phyloP scores from a whole-genome alignment of 1,140 invertebrate species.

The Drosophila repletoides region DNA sequence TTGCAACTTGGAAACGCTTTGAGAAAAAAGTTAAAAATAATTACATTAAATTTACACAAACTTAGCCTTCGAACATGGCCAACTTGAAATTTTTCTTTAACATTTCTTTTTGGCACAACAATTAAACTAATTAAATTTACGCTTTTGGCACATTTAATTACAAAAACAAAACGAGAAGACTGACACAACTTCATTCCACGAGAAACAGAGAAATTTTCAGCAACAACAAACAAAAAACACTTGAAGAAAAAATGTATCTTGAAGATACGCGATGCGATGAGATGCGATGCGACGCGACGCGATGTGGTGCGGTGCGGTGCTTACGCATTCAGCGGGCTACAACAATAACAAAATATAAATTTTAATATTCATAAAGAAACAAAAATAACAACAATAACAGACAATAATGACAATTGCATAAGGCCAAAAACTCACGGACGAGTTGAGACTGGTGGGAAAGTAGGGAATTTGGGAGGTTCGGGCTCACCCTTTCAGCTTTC shows the following conservation, averaged over 20 bases:
- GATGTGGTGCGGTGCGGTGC: too few species aligned
- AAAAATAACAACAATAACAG: slow-evolving; percentile 16
- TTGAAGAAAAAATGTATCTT: slow-evolving; percentile 38
- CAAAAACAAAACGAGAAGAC: slow-evolving; percentile 16
- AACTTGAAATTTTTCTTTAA: slow-evolving; percentile 45
- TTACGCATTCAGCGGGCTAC: slow-evolving; percentile 5
- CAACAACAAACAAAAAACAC: slow-evolving; percentile 10
- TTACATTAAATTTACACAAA: slow-evolving; percentile 1
- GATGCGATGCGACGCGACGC: too few species aligned
- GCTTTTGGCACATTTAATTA: slow-evolving; percentile 76
- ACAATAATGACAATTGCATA: slow-evolving; percentile 52
- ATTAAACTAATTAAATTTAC: slow-evolving; percentile 75
- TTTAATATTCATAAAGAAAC: slow-evolving; percentile 41
- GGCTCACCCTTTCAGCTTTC: slow-evolving; percentile 20
- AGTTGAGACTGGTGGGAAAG: not conserved
- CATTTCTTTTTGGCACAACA: slow-evolving; percentile 43
- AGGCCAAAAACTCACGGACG: slow-evolving; percentile 23
- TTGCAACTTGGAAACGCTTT: slow-evolving; percentile 8
- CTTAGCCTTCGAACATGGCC: slow-evolving; percentile 20
- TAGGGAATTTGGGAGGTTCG: not conserved
- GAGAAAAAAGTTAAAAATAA: slow-evolving; percentile 12
- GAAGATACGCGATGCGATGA: slow-evolving; percentile 29
- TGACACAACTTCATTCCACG: slow-evolving; percentile 43
- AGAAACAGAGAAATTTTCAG: slow-evolving; percentile 47
- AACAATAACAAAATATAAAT: slow-evolving; percentile 11